Conservation (phyloP, 1,140 invertebrate species). For the Euwallacea fornicatus region DNA sequence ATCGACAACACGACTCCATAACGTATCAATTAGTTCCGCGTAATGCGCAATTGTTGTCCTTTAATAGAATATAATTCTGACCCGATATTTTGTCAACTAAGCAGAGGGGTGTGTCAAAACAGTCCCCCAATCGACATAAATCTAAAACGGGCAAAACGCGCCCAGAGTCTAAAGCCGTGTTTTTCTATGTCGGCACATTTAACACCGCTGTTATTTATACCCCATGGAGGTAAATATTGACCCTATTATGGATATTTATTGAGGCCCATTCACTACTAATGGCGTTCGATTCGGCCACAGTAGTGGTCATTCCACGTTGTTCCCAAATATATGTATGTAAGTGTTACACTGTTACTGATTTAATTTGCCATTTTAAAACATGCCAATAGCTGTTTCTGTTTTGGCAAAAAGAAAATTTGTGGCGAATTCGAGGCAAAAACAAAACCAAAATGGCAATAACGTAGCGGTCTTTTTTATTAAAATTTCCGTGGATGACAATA, state of each 20-base stretch:
- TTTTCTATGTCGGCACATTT: slow-evolving; percentile 37
- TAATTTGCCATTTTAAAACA: no score
- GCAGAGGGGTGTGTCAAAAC: slow-evolving; percentile 43
- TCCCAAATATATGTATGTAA: no score
- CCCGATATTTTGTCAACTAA: slow-evolving; percentile 44
- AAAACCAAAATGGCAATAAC: no score
- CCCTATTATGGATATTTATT: slow-evolving; percentile 22
- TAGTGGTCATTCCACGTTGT: background rate
- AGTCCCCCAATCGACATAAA: slow-evolving; percentile 33
- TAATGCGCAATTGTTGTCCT: slow-evolving; percentile 43
- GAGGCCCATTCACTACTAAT: no score
- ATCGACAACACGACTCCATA: slow-evolving; percentile 32
- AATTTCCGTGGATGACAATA: no score
- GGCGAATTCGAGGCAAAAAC: no score
- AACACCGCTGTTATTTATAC: slow-evolving; percentile 29
- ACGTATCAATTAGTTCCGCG: slow-evolving; percentile 44
- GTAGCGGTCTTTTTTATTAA: no score
- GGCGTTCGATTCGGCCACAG: background rate
- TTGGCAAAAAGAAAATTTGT: no score
- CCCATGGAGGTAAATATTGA: slow-evolving; percentile 26
- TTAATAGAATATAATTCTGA: slow-evolving; percentile 42
- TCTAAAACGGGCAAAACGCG: slow-evolving; percentile 27
- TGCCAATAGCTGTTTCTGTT: no score
- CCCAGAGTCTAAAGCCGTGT: slow-evolving; percentile 31
- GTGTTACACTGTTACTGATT: no score